phyloP scores from a whole-genome alignment of 2,888 invertebrate genomes.

The Unio delphinus region DNA sequence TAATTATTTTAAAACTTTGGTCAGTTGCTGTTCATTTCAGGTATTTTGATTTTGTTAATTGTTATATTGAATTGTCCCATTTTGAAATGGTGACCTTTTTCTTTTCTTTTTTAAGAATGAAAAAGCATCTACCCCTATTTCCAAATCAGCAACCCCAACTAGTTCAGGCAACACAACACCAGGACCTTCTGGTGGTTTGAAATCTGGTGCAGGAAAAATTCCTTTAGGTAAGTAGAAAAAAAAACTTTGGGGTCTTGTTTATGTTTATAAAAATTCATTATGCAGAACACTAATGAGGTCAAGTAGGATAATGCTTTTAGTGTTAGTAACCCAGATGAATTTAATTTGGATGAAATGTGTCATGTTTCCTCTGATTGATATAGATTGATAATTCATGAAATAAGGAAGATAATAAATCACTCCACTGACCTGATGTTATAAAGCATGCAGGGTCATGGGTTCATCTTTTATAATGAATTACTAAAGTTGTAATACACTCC shows the following conservation, averaged over 20 bases:
- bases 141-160: slow-evolving; percentile 91
- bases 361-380: background rate
- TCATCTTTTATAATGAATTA: too few species aligned
- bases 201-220: slow-evolving; percentile 23
- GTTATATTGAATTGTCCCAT: too few species aligned
- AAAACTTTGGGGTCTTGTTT: too few species aligned
- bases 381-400: background rate
- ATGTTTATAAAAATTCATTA: too few species aligned
- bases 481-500: too few species aligned
- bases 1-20: too few species aligned
- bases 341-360: background rate
- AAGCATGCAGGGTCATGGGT: too few species aligned
- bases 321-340: background rate
- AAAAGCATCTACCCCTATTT: slow-evolving; percentile 91
- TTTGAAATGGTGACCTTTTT: background rate
- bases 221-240: too few species aligned
- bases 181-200: slow-evolving; percentile 58
- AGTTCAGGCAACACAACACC: slow-evolving; percentile 70
- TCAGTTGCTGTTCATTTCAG: too few species aligned
- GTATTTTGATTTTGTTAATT: too few species aligned
- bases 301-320: background rate
- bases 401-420: background rate
- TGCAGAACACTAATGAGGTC: too few species aligned
- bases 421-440: too few species aligned
- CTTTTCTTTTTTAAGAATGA: slow-evolving; percentile 74